Evolutionary conservation across 2,113 vertebrate genomes (phyloP).

Genomic region (Halcyon malimbica): DNA sequence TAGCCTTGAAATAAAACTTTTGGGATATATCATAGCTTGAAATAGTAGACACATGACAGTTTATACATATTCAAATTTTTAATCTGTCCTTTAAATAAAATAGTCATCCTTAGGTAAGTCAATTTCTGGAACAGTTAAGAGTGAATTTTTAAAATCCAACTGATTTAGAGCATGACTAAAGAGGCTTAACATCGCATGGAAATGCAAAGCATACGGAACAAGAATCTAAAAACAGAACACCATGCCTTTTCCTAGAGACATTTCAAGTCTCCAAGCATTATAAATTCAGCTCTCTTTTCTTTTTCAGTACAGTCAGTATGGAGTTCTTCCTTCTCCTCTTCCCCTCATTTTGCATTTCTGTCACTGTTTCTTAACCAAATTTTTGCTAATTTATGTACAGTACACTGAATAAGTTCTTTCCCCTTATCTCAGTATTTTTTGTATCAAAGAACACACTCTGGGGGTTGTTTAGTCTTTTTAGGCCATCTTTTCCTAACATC

Average conservation of each 20-base stretch:
- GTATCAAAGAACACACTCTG: not conserved
- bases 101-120: not conserved
- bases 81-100: not conserved
- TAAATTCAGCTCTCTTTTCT: not conserved
- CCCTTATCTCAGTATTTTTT: not conserved
- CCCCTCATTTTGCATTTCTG: not conserved
- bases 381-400: not conserved
- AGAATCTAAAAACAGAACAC: conserved; percentile 13
- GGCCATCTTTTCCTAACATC: not conserved
- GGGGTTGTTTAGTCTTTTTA: not conserved
- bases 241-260: not conserved
- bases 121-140: not conserved
- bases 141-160: not conserved
- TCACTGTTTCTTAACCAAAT: not conserved
- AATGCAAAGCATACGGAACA: not conserved
- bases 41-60: not conserved
- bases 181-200: not conserved
- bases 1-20: not conserved
- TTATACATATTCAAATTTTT: not conserved
- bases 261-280: not conserved
- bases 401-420: not conserved
- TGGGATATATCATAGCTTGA: not conserved
- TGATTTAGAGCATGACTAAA: not conserved
- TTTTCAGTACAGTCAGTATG: not conserved
- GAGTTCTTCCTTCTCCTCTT: not conserved